phyloP scores from a whole-genome alignment of 64 coral and sea anemone species.

The Cladopsammia gracilis region DNA sequence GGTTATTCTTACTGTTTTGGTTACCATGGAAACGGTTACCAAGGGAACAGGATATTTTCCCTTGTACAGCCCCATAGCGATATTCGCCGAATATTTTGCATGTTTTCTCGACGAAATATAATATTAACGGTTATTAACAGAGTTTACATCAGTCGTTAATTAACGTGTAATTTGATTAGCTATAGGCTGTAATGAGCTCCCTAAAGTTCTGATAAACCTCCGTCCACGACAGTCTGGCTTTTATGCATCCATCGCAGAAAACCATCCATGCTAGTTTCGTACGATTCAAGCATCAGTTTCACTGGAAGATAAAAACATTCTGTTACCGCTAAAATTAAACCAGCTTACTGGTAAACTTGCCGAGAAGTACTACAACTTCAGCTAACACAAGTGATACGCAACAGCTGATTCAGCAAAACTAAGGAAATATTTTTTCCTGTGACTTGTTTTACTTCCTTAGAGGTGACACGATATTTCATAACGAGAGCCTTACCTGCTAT shows the following conservation, averaged over 20 bases:
- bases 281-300: constrained; percentile 59
- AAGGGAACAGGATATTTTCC: background rate
- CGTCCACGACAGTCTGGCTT: constrained; percentile 45
- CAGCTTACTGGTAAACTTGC: constrained; percentile 16
- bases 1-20: background rate
- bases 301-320: constrained; percentile 56
- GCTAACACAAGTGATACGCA: background rate
- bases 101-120: no score
- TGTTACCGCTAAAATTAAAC: constrained; percentile 60
- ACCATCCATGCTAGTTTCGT: constrained; percentile 32
- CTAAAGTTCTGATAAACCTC: constrained; percentile 13
- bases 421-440: background rate
- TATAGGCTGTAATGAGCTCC: constrained; percentile 51
- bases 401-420: background rate
- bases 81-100: no score
- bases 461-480: constrained; percentile 19
- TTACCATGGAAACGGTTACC: constrained; percentile 57
- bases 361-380: background rate
- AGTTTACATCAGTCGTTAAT: constrained; percentile 46
- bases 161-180: constrained; percentile 37
- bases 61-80: no score
- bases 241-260: constrained; percentile 38
- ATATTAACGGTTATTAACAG: background rate
- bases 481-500: background rate
- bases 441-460: constrained; percentile 53